Conservation (phyloP, 2,113 vertebrate species). For the Muscicapa adusta region DNA sequence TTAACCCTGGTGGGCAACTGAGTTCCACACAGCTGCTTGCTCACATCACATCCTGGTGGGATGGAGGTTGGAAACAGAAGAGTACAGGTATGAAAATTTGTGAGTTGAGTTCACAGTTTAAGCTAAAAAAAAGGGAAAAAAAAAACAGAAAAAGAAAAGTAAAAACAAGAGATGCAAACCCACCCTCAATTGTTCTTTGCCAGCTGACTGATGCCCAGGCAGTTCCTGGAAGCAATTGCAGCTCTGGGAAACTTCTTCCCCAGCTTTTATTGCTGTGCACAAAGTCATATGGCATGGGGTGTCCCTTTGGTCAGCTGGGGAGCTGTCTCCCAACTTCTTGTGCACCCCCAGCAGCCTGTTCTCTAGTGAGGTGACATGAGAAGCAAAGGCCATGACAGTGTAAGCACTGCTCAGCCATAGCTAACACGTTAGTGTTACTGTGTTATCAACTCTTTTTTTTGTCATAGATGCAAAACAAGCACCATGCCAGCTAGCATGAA, state of each 20-base stretch:
- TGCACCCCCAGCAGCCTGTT: neutral
- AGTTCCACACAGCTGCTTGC: neutral
- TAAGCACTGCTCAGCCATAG: neutral
- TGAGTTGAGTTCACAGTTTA: neutral
- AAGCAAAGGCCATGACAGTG: neutral
- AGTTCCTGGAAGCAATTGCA: neutral
- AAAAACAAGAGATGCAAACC: neutral
- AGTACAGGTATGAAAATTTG: neutral
- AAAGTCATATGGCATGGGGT: accelerated
- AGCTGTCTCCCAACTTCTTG: neutral
- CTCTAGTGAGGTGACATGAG: neutral
- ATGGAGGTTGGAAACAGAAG: neutral
- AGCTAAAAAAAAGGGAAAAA: neutral
- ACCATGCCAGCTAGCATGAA: neutral
- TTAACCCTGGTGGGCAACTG: neutral
- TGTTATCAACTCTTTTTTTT: neutral
- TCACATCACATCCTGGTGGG: neutral
- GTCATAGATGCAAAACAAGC: neutral
- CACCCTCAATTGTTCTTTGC: neutral
- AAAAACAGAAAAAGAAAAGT: neutral
- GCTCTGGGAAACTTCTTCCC: neutral
- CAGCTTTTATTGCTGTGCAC: neutral
- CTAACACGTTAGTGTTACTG: accelerated
- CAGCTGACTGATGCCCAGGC: accelerated
- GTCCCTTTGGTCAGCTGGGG: neutral